These are phyloP conservation scores for Solea solea DNA, from an alignment of 2,113 vertebrate species.

Conservation along the genomic window DNA sequence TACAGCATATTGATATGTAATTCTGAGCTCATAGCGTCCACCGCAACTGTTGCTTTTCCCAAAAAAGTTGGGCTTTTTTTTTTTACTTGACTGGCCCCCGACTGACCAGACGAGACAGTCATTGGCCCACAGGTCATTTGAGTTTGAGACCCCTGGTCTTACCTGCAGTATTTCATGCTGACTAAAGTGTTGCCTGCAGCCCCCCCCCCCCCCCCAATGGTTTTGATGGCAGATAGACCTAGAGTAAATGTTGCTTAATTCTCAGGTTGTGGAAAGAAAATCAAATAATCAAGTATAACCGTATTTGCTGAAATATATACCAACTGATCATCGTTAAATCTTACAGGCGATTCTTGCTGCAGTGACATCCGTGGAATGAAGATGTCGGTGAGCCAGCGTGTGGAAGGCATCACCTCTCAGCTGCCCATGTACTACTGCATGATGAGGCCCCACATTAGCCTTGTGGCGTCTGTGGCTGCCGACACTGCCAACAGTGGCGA, in stretches of 20 bases:
- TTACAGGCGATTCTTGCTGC: slow-evolving; percentile 84
- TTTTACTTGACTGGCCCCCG: no score
- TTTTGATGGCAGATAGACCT: no score
- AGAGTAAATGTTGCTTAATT: not conserved
- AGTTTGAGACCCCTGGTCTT: no score
- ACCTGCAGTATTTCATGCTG: no score
- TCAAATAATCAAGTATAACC: not conserved
- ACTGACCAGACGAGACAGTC: no score
- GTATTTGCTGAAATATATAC: not conserved
- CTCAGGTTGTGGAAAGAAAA: not conserved
- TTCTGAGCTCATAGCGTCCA: no score
- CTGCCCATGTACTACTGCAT: slow-evolving; percentile 91
- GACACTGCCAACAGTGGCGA: slow-evolving; percentile 19
- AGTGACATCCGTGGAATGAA: slow-evolving; percentile 85
- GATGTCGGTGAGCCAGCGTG: slow-evolving; percentile 87
- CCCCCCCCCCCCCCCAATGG: no score
- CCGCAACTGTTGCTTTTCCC: no score
- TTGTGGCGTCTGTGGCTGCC: slow-evolving; percentile 79
- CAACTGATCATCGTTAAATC: not conserved
- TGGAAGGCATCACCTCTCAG: slow-evolving; percentile 84
- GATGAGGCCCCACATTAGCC: slow-evolving; percentile 84
- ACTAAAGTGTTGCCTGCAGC: no score
- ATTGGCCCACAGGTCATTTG: no score
- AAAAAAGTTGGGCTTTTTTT: no score
- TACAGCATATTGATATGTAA: no score